phyloP scores from a whole-genome alignment of 1,140 invertebrate species.

The Pectinophora gossypiella region DNA sequence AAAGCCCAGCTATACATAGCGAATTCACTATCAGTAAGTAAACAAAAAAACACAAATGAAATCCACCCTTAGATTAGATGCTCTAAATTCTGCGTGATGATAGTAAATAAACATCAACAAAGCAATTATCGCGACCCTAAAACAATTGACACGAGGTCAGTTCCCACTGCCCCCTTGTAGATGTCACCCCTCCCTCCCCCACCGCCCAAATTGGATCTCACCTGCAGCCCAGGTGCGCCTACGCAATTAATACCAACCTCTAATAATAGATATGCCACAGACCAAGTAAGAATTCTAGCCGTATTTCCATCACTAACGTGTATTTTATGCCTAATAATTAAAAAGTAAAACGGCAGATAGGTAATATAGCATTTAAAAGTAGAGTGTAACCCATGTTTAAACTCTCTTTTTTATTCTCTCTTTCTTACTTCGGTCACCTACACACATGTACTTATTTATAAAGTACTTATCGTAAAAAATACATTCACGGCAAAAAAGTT shows the following conservation, averaged over 20 bases:
- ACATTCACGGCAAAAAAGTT: too few species aligned
- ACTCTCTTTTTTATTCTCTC: too few species aligned
- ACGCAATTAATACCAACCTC: conserved; percentile 65
- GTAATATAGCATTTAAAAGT: too few species aligned
- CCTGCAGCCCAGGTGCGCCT: conserved; percentile 64
- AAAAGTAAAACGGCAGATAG: too few species aligned
- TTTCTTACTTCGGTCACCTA: too few species aligned
- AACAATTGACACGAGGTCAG: conserved; percentile 6
- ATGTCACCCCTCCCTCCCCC: conserved; percentile 19
- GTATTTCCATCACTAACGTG: neutral
- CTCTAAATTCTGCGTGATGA: conserved; percentile 5
- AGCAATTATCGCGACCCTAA: conserved; percentile 7
- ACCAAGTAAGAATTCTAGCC: neutral
- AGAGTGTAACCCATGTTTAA: too few species aligned
- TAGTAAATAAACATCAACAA: conserved; percentile 3
- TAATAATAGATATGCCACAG: conserved; percentile 49
- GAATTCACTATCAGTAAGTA: too few species aligned
- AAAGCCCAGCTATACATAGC: too few species aligned
- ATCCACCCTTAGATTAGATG: neutral
- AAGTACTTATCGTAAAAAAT: too few species aligned
- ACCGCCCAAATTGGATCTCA: conserved; percentile 57
- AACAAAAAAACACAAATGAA: too few species aligned
- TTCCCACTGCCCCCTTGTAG: conserved; percentile 34
- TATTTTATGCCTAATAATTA: too few species aligned
- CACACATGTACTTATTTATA: too few species aligned